Conservation (phyloP, 1,140 invertebrate species). For the Drosophila miranda region DNA sequence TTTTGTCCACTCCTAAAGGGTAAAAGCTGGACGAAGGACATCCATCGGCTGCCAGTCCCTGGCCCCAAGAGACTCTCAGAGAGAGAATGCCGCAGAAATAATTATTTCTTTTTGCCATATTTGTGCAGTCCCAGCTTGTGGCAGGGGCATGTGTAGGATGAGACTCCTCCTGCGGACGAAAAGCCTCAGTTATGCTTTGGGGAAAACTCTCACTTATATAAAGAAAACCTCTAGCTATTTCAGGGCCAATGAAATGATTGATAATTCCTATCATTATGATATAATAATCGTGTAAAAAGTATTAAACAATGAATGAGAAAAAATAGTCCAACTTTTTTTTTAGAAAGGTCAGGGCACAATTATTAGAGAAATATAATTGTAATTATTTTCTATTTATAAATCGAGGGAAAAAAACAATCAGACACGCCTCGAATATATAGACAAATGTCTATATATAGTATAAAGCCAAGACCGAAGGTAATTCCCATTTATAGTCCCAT, state of each 20-base stretch:
- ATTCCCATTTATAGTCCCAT: constrained; percentile 39
- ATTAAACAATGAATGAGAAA: constrained; percentile 23
- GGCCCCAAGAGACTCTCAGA: constrained; percentile 56
- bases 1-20: constrained; percentile 56
- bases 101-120: constrained; percentile 76
- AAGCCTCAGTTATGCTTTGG: constrained; percentile 28
- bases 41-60: constrained; percentile 21
- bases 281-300: constrained; percentile 15
- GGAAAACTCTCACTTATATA: constrained; percentile 16
- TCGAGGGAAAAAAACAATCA: constrained; percentile 18
- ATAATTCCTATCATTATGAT: constrained; percentile 24
- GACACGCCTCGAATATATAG: constrained; percentile 3
- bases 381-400: constrained; percentile 32
- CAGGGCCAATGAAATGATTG: constrained; percentile 31
- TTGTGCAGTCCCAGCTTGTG: constrained; percentile 37
- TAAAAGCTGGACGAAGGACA: constrained; percentile 52
- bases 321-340: constrained; percentile 23
- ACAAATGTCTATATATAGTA: too few relatives aligned
- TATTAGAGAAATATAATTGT: constrained; percentile 25
- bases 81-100: constrained; percentile 74
- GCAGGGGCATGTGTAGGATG: constrained; percentile 37
- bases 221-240: constrained; percentile 5
- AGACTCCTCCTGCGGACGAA: constrained; percentile 2
- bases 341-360: constrained; percentile 38
- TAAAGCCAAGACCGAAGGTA: constrained; percentile 12